Base-by-base conservation (phyloP, 2,888 invertebrate species). In the Pyrrhosoma nymphula region DNA sequence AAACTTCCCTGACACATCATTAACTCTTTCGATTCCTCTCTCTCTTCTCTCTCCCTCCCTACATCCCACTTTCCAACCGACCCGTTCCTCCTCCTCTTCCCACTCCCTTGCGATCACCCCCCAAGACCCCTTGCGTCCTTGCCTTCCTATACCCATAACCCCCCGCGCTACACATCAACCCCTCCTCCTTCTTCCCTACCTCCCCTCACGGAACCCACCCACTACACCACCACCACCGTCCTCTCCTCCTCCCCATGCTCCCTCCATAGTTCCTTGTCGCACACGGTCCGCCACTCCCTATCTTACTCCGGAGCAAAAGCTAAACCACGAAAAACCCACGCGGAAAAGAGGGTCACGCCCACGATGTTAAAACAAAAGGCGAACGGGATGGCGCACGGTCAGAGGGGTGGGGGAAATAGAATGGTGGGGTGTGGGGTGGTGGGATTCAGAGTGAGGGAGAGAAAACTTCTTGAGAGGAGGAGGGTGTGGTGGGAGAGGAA, bases 1-100 rank as follows among this genome's bases (percentile, higher is more conserved):
- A 93, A 93, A 93, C 93, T 75, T 93, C 93, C 93, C 93, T 93
- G 93, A 93, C 93, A 93, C 93, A 93, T 93, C 93, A 93, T 93
- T 93, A 93, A 93, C 93, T 93, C 93, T 93, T 93, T 69, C 93
- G 93, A 93, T 93, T 93, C 39, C 93, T 69, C 47, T n/a, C n/a
- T 75, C 47, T 39, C 26, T 26, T 39, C 23, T 63, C 63, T 56
- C n/a, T 60, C 56, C 63, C 91, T 35, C 63, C 30, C 35, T 63
- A 82, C 47, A 30, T 60, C 90, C 88, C n/a, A 26, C 47, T 91
- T 16, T 55, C 56, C 47, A 26, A n/a, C 60, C 69, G 26, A 75
- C n/a, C 47, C 47, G 47, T 35, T 20, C 35, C 63, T 30, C 56
- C 88, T 55, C 23, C 39, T 60, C 95, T n/a, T 35, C 35, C 89